Evolutionary conservation across 2,888 invertebrate genomes (phyloP).

Genomic region (Chaitophorus viminalis): DNA sequence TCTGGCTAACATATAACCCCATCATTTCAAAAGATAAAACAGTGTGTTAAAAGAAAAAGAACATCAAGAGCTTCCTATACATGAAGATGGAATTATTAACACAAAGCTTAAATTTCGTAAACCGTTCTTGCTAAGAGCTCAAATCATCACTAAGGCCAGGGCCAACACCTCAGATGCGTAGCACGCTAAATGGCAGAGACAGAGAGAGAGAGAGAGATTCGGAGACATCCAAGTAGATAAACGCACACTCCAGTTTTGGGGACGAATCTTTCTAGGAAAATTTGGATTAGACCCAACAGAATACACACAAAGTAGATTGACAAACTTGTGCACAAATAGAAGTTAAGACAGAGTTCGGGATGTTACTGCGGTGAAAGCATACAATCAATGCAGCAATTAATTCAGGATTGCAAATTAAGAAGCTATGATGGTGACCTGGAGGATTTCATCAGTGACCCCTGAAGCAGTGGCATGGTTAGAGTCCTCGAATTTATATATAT

Average conservation of each 20-base stretch:
- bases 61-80: not conserved
- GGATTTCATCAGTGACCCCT: not conserved
- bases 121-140: not conserved
- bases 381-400: conserved; percentile 10
- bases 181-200: conserved; percentile 1
- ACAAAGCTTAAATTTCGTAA: not conserved
- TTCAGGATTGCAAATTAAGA: not conserved
- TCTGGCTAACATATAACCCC: conserved; percentile 3
- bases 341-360: not conserved
- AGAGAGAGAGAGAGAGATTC: not conserved
- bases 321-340: not conserved
- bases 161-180: not conserved
- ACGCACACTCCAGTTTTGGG: conserved; percentile 7
- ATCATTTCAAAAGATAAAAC: not conserved
- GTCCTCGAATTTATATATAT: not conserved
- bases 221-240: conserved; percentile 16
- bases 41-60: conserved; percentile 34
- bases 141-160: not conserved
- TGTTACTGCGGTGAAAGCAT: not conserved
- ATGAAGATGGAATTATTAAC: not conserved
- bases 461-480: conserved; percentile 16
- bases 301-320: not conserved
- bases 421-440: conserved; percentile 4
- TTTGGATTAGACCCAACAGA: conserved; percentile 18
- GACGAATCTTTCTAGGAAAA: conserved; percentile 16